Base-by-base conservation (phyloP, 2,113 vertebrate species). In the Indicator indicator region DNA sequence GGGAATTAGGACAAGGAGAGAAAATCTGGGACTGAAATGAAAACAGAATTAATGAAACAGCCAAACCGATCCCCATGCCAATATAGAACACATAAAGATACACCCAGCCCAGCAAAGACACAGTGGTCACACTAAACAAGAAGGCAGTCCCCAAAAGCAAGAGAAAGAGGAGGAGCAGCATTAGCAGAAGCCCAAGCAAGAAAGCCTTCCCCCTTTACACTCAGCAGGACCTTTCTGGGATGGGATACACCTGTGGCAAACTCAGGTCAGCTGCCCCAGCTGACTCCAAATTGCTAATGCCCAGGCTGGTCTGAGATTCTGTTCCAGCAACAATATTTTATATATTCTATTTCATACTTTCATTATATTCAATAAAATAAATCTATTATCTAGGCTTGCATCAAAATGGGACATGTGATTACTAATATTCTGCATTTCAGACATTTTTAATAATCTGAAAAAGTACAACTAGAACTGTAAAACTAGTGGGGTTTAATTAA, bases 401-500 rank as follows among this genome's bases (percentile, higher is more conserved):
- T 56, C 26, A 32, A 52, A 72, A 64, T 7, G 1, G 30, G 17
- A 58, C 21, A 56, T 36, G 28, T 1, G 0, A 68, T 42, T n/a
- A 69, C 7, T 19, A 48, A 40, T 27, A n/a, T 42, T 48, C 30
- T 50, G 12, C 30, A 72, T 65, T 36, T 52, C 6, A 46, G 26
- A 24, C 10, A 32, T 40, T 40, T 79, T 65, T 21, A 50, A 48
- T 27, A 28, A 72, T 10, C 16, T 60, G 50, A 42, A 76, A 64
- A 75, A 63, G 17, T 2, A 5, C 21, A 80, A 65, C 40, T 8
- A 9, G 36, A 69, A 91, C 2, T 11, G 26, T 36, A 36, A 83
- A 90, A 4, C 4, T 42, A 16, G 52, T 36, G 11, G 0, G 1
- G 24, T 60, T 50, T 5, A 21, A 12, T 67, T 64, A 1, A 12